Percentiles rank a stretch among this genome's conserved stretches.
phyloP scores from a whole-genome alignment of 1,140 invertebrate species.

The Propsilocerus akamusi region DNA sequence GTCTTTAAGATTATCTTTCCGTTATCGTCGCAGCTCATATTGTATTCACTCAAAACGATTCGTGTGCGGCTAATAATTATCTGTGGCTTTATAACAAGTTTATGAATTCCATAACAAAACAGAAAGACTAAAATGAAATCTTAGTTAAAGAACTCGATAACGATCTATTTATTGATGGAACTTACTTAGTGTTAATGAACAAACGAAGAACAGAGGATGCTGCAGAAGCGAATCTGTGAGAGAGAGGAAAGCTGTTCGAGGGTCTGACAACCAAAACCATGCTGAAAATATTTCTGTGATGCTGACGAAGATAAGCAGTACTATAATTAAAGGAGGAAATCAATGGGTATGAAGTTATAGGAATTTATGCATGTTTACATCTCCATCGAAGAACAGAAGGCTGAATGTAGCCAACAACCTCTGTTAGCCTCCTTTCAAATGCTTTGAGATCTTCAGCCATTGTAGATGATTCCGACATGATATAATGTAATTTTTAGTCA shows the following conservation, averaged over 20 bases:
- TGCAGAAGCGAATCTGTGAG: conserved; percentile 81
- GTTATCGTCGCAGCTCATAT: conserved; percentile 95
- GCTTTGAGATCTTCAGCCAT: conserved; percentile 82
- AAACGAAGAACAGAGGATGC: conserved; percentile 92
- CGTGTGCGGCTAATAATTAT: conserved; percentile 85
- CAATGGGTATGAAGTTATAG: not conserved
- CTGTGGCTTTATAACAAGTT: conserved; percentile 85
- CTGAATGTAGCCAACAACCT: conserved; percentile 87
- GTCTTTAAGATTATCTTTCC: conserved; percentile 80
- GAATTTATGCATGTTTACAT: conserved; percentile 36
- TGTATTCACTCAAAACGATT: conserved; percentile 81
- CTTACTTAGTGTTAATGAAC: conserved; percentile 61
- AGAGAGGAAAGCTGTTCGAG: conserved; percentile 67
- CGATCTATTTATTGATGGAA: no score
- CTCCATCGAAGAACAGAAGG: conserved; percentile 85
- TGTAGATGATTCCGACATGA: no score
- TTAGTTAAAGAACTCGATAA: no score
- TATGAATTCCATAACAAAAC: conserved; percentile 83
- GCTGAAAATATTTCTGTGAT: conserved; percentile 80
- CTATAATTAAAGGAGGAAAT: conserved; percentile 34
- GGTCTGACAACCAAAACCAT: conserved; percentile 88
- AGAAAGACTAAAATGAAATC: conserved; percentile 50
- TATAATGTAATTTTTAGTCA: no score
- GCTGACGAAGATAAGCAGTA: conserved; percentile 65
- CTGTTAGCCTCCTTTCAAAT: conserved; percentile 85